phyloP scores from a whole-genome alignment of 23 tunicate species.

The Styela plicata region DNA sequence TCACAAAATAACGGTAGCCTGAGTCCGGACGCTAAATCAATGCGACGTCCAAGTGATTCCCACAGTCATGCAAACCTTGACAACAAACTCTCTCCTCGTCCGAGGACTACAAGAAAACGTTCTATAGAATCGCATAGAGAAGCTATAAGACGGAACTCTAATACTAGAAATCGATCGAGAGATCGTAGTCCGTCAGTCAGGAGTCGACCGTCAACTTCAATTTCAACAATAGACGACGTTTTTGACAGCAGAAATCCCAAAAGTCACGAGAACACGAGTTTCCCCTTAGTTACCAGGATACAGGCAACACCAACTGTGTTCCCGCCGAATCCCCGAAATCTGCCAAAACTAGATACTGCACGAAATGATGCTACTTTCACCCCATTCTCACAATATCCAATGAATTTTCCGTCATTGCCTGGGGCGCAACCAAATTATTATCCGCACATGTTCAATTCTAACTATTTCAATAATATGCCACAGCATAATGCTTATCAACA shows the following conservation, averaged over 20 bases:
- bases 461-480: not conserved
- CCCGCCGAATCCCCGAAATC: not conserved
- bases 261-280: not conserved
- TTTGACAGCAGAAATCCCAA: conserved; percentile 36
- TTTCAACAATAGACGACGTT: conserved; percentile 36
- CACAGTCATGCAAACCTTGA: not conserved
- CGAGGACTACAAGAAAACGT: not conserved
- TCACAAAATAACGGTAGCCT: not conserved
- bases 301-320: not conserved
- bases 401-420: not conserved
- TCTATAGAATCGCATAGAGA: not conserved
- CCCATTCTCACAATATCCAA: not conserved
- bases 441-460: not conserved
- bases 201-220: conserved; percentile 28
- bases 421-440: not conserved
- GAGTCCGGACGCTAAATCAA: not conserved
- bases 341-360: not conserved
- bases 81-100: not conserved
- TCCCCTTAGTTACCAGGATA: not conserved
- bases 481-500: not conserved
- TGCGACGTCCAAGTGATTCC: not conserved
- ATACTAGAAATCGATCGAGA: too few relatives aligned
- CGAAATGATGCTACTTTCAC: not conserved
- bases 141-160: too few relatives aligned
- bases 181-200: not conserved